A percentile compares a stretch with the other conserved stretches of the same genome.
phyloP scores from a whole-genome alignment of 2,113 vertebrate species.

The Macroglossus sobrinus region DNA sequence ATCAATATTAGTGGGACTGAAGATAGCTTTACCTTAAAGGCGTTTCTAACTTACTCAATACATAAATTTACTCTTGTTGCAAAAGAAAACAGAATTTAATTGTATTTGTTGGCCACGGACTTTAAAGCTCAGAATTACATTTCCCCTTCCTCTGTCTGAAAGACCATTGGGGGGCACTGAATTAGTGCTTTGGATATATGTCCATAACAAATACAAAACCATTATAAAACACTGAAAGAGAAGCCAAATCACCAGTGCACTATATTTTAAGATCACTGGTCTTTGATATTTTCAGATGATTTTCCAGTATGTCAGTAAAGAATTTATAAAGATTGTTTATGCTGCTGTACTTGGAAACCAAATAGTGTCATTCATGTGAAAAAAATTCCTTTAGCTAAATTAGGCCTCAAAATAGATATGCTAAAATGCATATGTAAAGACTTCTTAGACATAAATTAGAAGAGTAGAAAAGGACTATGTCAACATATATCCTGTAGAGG shows the following conservation, averaged over 20 bases:
- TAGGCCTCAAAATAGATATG: not conserved
- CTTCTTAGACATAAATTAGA: not conserved
- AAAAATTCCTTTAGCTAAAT: not conserved
- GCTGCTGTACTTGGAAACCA: not conserved
- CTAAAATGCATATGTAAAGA: not conserved
- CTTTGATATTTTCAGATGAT: not conserved
- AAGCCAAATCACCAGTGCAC: not conserved
- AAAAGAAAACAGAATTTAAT: not conserved
- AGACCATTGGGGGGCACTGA: not conserved
- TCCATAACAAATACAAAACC: not conserved
- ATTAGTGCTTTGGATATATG: not conserved
- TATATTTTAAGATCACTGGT: not conserved
- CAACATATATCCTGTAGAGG: not conserved
- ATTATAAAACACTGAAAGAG: not conserved
- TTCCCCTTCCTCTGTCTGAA: not conserved
- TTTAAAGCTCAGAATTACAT: not conserved
- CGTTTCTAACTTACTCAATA: not conserved
- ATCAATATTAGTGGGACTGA: not conserved
- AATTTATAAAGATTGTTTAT: not conserved
- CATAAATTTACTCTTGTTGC: not conserved
- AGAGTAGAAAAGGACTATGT: not conserved
- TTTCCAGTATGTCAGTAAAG: not conserved
- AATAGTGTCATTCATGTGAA: not conserved
- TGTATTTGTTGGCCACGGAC: not conserved
- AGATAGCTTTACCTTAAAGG: not conserved